Evolutionary conservation across 2,797 vertebrate genomes (phyloP).

Genomic region (Columba guinea): DNA sequence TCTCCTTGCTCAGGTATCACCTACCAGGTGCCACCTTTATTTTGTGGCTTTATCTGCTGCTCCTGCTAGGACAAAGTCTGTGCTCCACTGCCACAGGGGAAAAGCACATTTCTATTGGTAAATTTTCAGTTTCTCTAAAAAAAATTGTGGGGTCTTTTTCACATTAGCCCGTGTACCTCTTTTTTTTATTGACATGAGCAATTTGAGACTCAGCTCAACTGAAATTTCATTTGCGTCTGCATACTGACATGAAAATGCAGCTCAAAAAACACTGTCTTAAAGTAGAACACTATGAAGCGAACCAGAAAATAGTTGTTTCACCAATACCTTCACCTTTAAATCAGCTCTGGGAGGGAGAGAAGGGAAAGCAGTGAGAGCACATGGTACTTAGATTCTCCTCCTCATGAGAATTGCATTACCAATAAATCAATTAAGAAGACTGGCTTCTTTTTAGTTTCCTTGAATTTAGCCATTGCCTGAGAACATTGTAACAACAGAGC

Average conservation of each 20-base stretch:
- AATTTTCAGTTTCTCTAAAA: not conserved
- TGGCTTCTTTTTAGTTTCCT: conserved; percentile 47
- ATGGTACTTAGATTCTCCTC: conserved; percentile 8
- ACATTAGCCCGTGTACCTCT: not conserved
- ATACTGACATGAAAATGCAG: not conserved
- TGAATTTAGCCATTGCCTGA: conserved; percentile 48
- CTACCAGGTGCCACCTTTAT: not conserved
- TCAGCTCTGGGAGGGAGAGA: not conserved
- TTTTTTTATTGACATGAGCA: not conserved
- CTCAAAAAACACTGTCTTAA: conserved; percentile 9
- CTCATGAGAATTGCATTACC: conserved; percentile 24
- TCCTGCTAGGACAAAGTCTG: not conserved
- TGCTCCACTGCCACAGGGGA: not conserved
- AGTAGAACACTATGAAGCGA: not conserved
- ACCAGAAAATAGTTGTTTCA: not conserved
- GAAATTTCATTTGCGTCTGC: not conserved
- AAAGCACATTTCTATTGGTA: not conserved
- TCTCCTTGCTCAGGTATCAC: not conserved
- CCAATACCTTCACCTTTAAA: not conserved
- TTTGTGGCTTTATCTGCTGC: not conserved
- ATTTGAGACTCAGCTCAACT: too few relatives aligned
- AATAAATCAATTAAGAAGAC: conserved; percentile 51
- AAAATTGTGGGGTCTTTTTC: not conserved
- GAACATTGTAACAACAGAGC: conserved; percentile 51
- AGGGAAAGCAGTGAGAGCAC: not conserved